Evolutionary conservation across 2,888 invertebrate species (phyloP), one percentile per base, ranked within the genome.

Genomic region (Athalia rosae): DNA sequence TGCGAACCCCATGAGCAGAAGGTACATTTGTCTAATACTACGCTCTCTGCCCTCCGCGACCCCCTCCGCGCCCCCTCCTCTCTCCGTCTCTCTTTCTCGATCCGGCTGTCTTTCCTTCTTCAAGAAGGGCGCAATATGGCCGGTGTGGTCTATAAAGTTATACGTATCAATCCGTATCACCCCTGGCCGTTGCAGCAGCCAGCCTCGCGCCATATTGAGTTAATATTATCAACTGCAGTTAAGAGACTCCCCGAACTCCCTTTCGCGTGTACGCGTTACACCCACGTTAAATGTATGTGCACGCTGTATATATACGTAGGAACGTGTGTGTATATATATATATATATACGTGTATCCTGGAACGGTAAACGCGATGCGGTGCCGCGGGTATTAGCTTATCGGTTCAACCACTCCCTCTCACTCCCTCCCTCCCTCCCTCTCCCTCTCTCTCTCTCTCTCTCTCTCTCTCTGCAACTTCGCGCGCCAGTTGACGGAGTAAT

Each of bases 221-320:
- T 86, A 84, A 85, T 84, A 80, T 81, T 83, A 82, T 85, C 84
- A 84, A 86, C 84, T 83, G 82, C 83, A 79, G 83, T 82, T 71
- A 71, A 71, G 56, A 71, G 71, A 71, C 71, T 71, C 58, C n/a
- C 11, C 11, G 50, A 28, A 43, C 4, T n/a, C 47, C 11, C 11
- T 4, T 28, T 62, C 15, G 28, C 28, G 28, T 28, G 28, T 28
- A 28, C 28, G 28, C 41, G 15, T n/a, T 28, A 43, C n/a, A 48
- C 9, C 45, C 66, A 67, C 4, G 45, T 53, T 67, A 53, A 64
- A 64, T 47, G 13, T 47, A 67, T 8, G 67, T 50, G n/a, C 28
- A n/a, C 50, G 66, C 28, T 28, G 28, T 28, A 28, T 28, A 28
- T 28, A n/a, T n/a, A 43, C 63, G 13, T 13, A n/a, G n/a, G n/a